These are phyloP conservation scores for Scophthalmus maximus DNA, from an alignment of 2,113 vertebrate species.

Conservation along the genomic window DNA sequence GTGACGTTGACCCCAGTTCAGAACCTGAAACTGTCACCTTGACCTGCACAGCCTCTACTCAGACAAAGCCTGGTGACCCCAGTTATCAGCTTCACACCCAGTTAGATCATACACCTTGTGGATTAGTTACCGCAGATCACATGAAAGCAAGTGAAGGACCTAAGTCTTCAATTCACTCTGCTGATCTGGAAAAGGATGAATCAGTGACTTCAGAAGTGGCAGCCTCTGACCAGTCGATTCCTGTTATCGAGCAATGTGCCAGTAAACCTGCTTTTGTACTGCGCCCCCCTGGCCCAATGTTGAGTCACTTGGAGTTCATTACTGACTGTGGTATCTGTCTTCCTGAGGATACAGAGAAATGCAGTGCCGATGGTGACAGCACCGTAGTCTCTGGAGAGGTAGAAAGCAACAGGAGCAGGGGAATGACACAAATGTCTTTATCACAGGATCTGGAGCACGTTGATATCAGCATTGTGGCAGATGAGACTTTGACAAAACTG, in stretches of 20 bases:
- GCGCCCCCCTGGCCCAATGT: slow-evolving; percentile 70
- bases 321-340: slow-evolving; percentile 65
- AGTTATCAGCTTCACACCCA: slow-evolving; percentile 29
- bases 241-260: slow-evolving; percentile 44
- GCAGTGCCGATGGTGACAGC: slow-evolving; percentile 39
- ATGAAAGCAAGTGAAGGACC: neutral
- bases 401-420: slow-evolving; percentile 26
- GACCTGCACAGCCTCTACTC: slow-evolving; percentile 27
- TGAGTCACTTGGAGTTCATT: slow-evolving; percentile 77
- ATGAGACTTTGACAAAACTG: slow-evolving; percentile 14
- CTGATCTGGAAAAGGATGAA: slow-evolving; percentile 37
- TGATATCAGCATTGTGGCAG: slow-evolving; percentile 6
- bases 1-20: slow-evolving; percentile 11
- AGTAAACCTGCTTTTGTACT: slow-evolving; percentile 57
- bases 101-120: slow-evolving; percentile 39
- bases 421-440: slow-evolving; percentile 37
- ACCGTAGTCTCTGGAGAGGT: slow-evolving; percentile 34
- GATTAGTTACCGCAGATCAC: slow-evolving; percentile 16
- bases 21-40: slow-evolving; percentile 20
- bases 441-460: slow-evolving; percentile 7
- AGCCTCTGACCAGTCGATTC: slow-evolving; percentile 28
- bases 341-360: slow-evolving; percentile 46
- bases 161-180: neutral
- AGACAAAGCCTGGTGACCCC: slow-evolving; percentile 30
- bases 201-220: slow-evolving; percentile 29